Percentiles rank a stretch among this genome's conserved stretches.
Evolutionary conservation across 2,113 vertebrate genomes (phyloP).

Genomic region (Anser brachyrhynchus): DNA sequence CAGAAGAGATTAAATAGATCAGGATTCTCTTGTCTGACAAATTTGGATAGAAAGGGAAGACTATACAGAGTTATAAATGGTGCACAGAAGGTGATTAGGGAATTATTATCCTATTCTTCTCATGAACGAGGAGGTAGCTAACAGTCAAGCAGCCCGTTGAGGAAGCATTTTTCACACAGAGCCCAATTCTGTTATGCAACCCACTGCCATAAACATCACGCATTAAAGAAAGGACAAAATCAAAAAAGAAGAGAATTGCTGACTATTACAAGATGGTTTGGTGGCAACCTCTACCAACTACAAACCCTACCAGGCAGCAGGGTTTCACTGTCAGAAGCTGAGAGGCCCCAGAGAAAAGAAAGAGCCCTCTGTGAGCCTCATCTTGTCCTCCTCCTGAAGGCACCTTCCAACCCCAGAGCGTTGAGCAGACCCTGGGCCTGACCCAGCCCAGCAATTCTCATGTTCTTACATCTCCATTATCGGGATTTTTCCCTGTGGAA

Average conservation of each 20-base stretch:
- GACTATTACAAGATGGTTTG: background rate
- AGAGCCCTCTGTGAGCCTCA: background rate
- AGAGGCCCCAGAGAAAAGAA: background rate
- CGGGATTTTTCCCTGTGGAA: background rate
- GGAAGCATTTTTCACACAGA: background rate
- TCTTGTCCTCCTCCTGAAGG: background rate
- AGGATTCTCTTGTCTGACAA: background rate
- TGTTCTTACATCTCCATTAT: accelerated
- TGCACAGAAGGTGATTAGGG: background rate
- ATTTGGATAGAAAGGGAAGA: background rate
- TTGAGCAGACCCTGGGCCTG: background rate
- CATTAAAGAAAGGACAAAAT: background rate
- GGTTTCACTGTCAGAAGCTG: background rate
- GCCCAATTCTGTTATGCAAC: background rate
- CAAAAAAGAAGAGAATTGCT: background rate
- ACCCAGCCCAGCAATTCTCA: background rate
- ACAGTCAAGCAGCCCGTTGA: background rate
- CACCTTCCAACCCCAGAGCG: accelerated
- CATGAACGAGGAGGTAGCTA: background rate
- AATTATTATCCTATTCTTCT: background rate
- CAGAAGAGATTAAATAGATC: background rate
- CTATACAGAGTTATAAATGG: background rate
- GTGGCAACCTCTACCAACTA: background rate
- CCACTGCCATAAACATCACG: background rate
- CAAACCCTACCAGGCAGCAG: background rate